phyloP scores from a whole-genome alignment of 1,140 invertebrate genomes.

The Heliconius hermathena region DNA sequence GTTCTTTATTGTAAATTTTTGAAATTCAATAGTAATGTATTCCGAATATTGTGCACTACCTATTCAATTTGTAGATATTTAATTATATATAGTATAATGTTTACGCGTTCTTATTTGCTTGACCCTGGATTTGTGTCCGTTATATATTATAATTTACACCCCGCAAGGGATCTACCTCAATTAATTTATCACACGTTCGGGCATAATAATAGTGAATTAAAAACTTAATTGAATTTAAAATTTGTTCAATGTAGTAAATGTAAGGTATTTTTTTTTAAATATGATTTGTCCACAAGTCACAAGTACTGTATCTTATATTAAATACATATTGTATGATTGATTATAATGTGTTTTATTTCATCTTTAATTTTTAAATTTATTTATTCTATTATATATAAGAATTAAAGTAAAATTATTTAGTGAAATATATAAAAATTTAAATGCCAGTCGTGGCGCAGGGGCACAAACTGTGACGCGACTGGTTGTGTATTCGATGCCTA shows the following conservation, averaged over 20 bases:
- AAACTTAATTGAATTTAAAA: constrained; percentile 67
- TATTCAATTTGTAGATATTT: constrained; percentile 81
- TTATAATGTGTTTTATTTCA: constrained; percentile 66
- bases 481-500: too few species aligned
- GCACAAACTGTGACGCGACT: too few species aligned
- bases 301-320: constrained; percentile 81
- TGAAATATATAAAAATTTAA: too few species aligned
- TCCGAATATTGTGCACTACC: constrained; percentile 74
- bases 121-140: constrained; percentile 61
- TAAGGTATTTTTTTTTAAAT: constrained; percentile 64
- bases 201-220: constrained; percentile 76
- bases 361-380: not conserved
- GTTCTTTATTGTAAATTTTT: constrained; percentile 80
- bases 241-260: constrained; percentile 74
- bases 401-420: too few species aligned
- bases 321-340: constrained; percentile 82
- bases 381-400: not conserved
- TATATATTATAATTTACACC: constrained; percentile 64
- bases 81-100: constrained; percentile 81
- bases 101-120: constrained; percentile 76
- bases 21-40: constrained; percentile 59
- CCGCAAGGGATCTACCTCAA: constrained; percentile 78
- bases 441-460: too few species aligned
- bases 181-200: constrained; percentile 80
- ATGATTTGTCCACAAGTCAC: constrained; percentile 79